Conservation (phyloP, 1,140 invertebrate genomes). For the Hirudo medicinalis region DNA sequence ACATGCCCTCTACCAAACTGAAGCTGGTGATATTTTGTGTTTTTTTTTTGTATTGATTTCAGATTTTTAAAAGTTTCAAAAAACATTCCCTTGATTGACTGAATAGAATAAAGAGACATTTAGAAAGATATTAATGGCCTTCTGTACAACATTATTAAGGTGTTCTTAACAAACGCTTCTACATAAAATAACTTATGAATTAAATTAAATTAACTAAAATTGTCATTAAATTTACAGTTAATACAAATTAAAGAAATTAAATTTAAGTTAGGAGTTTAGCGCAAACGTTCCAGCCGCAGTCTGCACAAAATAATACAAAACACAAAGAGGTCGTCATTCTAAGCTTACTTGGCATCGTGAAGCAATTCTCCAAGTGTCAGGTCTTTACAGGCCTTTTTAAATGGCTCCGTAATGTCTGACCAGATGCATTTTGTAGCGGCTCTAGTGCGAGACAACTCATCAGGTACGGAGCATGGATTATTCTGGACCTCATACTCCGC, state of each 20-base stretch:
- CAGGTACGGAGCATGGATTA: too few species aligned
- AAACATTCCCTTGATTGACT: too few species aligned
- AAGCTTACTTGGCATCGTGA: conserved; percentile 61
- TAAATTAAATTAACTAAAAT: too few species aligned
- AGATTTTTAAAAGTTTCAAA: conserved; percentile 10
- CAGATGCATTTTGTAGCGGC: conserved; percentile 45
- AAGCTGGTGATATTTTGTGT: conserved; percentile 41
- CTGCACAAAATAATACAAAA: too few species aligned
- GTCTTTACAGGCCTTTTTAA: conserved; percentile 56
- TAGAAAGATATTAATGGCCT: conserved; percentile 8
- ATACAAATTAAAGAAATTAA: too few species aligned
- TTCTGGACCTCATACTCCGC: too few species aligned
- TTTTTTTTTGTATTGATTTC: conserved; percentile 11
- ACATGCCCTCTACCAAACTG: conserved; percentile 95
- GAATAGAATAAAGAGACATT: background rate
- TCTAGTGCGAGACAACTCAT: too few species aligned
- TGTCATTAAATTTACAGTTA: too few species aligned
- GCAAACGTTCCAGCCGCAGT: too few species aligned
- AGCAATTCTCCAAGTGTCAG: conserved; percentile 71
- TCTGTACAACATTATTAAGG: background rate
- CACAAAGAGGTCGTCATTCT: background rate
- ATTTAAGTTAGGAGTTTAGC: too few species aligned
- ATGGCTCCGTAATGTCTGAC: conserved; percentile 62
- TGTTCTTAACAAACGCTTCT: too few species aligned
- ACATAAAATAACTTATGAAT: too few species aligned